Percentiles rank a stretch among this genome's conserved stretches.
phyloP scores from a whole-genome alignment of 1,140 invertebrate species.

The Saxidomus purpurata region DNA sequence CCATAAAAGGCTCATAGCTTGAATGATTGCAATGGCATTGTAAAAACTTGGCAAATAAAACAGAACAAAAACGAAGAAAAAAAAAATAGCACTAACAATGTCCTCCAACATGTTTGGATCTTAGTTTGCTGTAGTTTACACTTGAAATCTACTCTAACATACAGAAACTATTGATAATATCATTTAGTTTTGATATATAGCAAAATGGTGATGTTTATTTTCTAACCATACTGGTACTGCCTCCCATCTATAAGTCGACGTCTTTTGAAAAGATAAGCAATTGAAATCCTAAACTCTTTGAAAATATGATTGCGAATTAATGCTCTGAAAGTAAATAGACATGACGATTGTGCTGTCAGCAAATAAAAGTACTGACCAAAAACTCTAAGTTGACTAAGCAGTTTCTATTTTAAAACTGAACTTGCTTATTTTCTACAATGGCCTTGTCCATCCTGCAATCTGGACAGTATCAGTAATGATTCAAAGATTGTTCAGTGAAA shows the following conservation, averaged over 20 bases:
- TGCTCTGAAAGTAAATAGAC: too few species aligned
- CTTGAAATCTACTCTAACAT: too few species aligned
- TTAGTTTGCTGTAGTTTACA: slow-evolving; percentile 4
- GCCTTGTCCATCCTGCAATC: too few species aligned
- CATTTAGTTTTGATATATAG: neutral
- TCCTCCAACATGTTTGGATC: neutral
- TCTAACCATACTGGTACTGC: neutral
- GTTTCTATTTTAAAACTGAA: neutral
- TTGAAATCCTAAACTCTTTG: too few species aligned
- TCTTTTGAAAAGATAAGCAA: neutral
- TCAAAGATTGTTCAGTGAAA: too few species aligned
- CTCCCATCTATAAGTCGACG: neutral
- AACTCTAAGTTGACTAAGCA: neutral
- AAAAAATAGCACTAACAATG: slow-evolving; percentile 18
- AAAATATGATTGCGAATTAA: too few species aligned
- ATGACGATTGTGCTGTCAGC: too few species aligned
- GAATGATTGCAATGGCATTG: neutral
- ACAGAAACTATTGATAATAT: too few species aligned
- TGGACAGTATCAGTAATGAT: neutral
- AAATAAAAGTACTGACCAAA: too few species aligned
- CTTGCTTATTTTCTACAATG: neutral
- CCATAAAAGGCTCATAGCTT: too few species aligned
- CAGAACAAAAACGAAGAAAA: neutral
- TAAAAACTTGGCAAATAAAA: neutral
- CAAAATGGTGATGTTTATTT: neutral